Percentiles rank a stretch among this genome's conserved stretches.
Evolutionary conservation across 2,888 invertebrate species (phyloP).

Genomic region (Drosophila incognita): DNA sequence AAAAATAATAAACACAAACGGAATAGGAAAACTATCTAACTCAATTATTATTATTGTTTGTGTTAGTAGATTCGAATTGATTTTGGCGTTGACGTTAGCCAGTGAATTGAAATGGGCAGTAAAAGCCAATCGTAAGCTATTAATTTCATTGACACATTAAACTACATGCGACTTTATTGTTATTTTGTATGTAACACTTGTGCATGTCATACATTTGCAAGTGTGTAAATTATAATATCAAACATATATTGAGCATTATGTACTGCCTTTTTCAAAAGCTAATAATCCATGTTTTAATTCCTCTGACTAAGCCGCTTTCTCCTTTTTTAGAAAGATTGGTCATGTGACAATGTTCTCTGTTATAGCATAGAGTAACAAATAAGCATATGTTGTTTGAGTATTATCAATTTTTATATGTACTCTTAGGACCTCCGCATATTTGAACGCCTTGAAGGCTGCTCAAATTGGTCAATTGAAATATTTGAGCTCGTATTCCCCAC

Average conservation of each 20-base stretch:
- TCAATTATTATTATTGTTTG: constrained; percentile 77
- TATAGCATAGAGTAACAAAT: neutral
- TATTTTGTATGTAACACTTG: too few species aligned
- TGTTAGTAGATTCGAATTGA: constrained; percentile 45
- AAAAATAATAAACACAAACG: constrained; percentile 15
- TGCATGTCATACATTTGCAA: neutral
- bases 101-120: constrained; percentile 53
- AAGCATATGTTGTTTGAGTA: too few species aligned
- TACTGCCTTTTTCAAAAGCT: neutral
- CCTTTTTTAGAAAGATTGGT: neutral
- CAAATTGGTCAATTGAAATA: neutral
- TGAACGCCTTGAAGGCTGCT: neutral
- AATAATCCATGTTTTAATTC: neutral
- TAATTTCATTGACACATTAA: neutral
- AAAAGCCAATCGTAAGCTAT: constrained; percentile 26
- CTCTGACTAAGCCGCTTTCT: neutral
- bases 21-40: constrained; percentile 55
- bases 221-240: neutral
- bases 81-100: constrained; percentile 39
- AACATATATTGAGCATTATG: neutral
- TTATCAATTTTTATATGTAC: neutral
- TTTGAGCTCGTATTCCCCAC: neutral
- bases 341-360: too few species aligned
- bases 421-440: neutral
- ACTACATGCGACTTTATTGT: neutral